Percentiles rank a stretch among this genome's conserved stretches.
These are phyloP conservation scores for Drosophila nebulosa DNA, from an alignment of 1,140 invertebrate species.

Conservation along the genomic window DNA sequence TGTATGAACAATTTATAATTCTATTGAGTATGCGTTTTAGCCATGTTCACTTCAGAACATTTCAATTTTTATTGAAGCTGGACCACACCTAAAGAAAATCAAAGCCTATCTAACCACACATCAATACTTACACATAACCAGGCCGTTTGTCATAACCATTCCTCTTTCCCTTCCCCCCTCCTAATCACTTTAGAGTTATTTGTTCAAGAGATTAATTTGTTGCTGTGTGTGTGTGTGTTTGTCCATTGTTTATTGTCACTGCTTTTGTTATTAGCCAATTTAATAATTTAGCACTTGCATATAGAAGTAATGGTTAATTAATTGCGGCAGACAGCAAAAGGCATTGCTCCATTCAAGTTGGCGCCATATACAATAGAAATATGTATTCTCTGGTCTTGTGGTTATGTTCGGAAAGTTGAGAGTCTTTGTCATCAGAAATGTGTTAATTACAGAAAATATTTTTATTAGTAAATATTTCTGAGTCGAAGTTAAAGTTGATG, in stretches of 20 bases:
- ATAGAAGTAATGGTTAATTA: not conserved
- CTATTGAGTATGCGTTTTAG: not conserved
- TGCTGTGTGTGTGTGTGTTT: not conserved
- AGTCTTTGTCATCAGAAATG: not conserved
- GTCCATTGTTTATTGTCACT: constrained; percentile 17
- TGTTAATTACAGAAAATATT: not conserved
- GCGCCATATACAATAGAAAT: not conserved
- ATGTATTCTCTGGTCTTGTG: not conserved
- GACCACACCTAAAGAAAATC: constrained; percentile 39
- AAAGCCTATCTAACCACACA: not conserved
- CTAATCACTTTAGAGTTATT: constrained; percentile 5
- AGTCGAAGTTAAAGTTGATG: not conserved
- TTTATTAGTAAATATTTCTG: not conserved
- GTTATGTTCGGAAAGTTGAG: not conserved
- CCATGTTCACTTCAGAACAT: constrained; percentile 3
- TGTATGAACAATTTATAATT: not conserved
- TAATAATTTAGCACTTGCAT: constrained; percentile 21
- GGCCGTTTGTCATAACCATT: constrained; percentile 23
- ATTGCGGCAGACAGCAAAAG: not conserved
- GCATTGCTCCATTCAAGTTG: not conserved
- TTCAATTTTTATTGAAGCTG: constrained; percentile 24
- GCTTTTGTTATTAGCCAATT: constrained; percentile 30
- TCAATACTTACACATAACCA: constrained; percentile 21
- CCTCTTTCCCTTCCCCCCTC: not conserved
- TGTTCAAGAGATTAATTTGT: constrained; percentile 23